Percentiles rank a stretch among this genome's conserved stretches.
Evolutionary conservation across 2,888 invertebrate species (phyloP).

Genomic region (Mycalesis mineus): DNA sequence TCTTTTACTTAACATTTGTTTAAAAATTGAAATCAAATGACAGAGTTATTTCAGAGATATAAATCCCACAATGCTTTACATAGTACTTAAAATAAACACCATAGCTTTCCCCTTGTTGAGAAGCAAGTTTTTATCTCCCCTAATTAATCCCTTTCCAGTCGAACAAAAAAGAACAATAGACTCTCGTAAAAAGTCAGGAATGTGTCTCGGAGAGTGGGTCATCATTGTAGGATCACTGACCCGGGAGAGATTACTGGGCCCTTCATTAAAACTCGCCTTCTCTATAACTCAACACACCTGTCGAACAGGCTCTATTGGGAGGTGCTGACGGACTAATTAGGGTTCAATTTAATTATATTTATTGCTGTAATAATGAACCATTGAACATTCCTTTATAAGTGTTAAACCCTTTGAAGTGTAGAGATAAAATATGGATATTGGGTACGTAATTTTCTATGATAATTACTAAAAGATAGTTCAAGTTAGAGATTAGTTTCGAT

Average conservation of each 20-base stretch:
- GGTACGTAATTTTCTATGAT: too few relatives aligned
- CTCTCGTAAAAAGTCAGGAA: not conserved
- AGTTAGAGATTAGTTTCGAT: too few relatives aligned
- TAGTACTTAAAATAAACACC: too few relatives aligned
- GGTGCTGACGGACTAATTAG: not conserved
- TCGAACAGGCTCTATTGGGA: not conserved
- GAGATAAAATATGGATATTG: too few relatives aligned
- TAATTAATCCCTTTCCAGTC: not conserved
- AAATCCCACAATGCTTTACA: too few relatives aligned
- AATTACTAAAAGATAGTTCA: too few relatives aligned
- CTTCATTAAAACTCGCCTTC: not conserved
- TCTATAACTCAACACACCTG: not conserved
- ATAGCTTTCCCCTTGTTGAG: not conserved
- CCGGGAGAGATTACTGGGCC: not conserved
- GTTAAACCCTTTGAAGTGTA: too few relatives aligned
- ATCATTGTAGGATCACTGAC: not conserved
- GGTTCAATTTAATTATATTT: not conserved
- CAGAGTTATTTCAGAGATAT: too few relatives aligned
- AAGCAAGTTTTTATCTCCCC: not conserved
- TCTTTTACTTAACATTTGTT: too few relatives aligned
- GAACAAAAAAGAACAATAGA: not conserved
- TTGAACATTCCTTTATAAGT: too few relatives aligned
- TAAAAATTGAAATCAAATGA: too few relatives aligned
- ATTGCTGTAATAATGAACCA: too few relatives aligned
- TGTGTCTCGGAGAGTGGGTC: slow-evolving; percentile 2